Base-by-base conservation (phyloP, 2,888 invertebrate species). In the Aleiodes testaceus region DNA sequence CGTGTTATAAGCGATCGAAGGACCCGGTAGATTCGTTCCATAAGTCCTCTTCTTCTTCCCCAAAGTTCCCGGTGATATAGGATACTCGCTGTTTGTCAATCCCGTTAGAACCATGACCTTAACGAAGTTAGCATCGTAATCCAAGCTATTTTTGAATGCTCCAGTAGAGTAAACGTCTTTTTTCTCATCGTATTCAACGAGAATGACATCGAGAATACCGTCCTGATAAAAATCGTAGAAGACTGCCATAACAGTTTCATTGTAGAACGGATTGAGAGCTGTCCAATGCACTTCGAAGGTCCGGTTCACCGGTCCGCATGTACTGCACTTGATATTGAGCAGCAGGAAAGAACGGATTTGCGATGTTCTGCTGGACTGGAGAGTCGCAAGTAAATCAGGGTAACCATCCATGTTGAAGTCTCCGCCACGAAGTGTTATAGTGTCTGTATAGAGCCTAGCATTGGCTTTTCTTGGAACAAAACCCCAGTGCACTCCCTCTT, bases 381-480 rank as follows among this genome's bases (percentile, higher is more conserved):
- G 84, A 0, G 96, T 94, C 65, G 95, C 93, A 47, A 98, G 87
- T 59, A 98, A 89, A 88, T 98, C 98, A 3, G 97, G 97, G 88
- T 94, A 98, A 0, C 98, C 98, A 88, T 98, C 98, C 92, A 98
- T 94, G 84, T 98, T 97, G 81, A 95, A 97, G 87, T 98, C 98
- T 1, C 97, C 98, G 78, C 93, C 93, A 44, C 96, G 90, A 77
- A 97, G 90, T 0, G 95, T 95, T 63, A 96, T 93, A 0, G 93
- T 91, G 79, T 94, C 92, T 0, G 92, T 89, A 81, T 95, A 95
- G 67, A 84, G 85, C 3, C 81, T 80, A 1, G 87, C 87, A 55
- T 88, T 85, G 55, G 91, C 88, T n/a, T 47, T 47, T 30, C 20
- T 50, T 6, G 73, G 87, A 36, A 91, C 88, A 88, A 96, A 93